These are phyloP conservation scores for Labeo calbasu DNA, from an alignment of 2,797 vertebrate genomes.

Conservation along the genomic window DNA sequence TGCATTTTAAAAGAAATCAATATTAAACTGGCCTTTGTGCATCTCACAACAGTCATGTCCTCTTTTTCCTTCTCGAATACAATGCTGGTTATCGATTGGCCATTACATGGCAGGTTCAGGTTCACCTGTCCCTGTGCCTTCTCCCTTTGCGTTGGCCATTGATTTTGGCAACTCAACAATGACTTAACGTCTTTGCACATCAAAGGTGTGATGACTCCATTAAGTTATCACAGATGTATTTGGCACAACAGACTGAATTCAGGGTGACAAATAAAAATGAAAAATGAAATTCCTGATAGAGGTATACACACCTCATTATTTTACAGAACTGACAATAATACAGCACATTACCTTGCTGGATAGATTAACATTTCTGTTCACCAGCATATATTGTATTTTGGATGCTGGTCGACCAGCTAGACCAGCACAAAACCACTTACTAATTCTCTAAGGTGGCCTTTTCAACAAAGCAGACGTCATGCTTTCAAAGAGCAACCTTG, in stretches of 20 bases:
- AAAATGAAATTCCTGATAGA: background rate
- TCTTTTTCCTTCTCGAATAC: constrained; percentile 35
- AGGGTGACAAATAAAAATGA: background rate
- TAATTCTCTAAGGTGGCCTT: constrained; percentile 15
- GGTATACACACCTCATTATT: background rate
- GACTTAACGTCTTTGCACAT: constrained; percentile 17
- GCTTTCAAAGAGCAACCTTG: constrained; percentile 2
- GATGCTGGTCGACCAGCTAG: background rate
- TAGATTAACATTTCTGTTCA: background rate
- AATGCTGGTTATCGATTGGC: constrained; percentile 24
- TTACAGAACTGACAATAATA: background rate
- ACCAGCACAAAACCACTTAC: background rate
- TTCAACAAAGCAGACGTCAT: background rate
- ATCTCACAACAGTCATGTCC: constrained; percentile 24
- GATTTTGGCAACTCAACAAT: constrained; percentile 30
- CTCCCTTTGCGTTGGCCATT: constrained; percentile 1
- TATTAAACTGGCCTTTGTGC: constrained; percentile 32
- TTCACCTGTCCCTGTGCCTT: constrained; percentile 21
- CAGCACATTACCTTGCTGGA: background rate
- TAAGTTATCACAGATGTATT: constrained; percentile 1
- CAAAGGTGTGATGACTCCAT: constrained; percentile 27
- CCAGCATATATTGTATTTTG: background rate
- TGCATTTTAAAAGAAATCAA: constrained; percentile 31
- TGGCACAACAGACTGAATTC: background rate
- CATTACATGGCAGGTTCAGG: constrained; percentile 17